Evolutionary conservation across 2,113 vertebrate genomes (phyloP), one percentile per base, ranked within the genome.

Genomic region (Callipepla squamata): DNA sequence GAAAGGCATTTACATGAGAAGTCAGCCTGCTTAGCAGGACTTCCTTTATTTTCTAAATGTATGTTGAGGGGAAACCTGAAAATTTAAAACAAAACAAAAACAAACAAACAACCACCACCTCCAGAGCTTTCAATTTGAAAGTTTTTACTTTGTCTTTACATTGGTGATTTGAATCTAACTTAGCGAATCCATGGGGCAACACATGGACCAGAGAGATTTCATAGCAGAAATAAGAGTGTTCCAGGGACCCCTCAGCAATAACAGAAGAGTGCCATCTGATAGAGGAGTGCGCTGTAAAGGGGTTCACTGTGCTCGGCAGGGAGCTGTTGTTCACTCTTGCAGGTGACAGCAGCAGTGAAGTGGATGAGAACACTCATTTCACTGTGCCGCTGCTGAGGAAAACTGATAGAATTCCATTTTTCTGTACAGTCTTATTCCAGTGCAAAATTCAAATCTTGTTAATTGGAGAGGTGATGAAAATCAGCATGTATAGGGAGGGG

Each of bases 401-500:
- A 86, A 63, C 47, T 47, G 42, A 25, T 55, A 25, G 0, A 16
- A 6, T 79, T 72, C 48, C 1, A 0, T 50, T 79, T 61, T 61
- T 55, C 22, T 14, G 18, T 62, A 23, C 13, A 55, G 20, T 58
- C 44, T 57, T 59, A 80, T 78, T 50, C 18, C 51, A 81, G 36
- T 47, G 68, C 34, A 78, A 47, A 93, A 20, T 5, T 5, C 26
- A 53, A 50, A 32, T 42, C 26, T 7, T 14, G 1, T 42, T 75
- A 36, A 45, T 13, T 48, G 25, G 7, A 42, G 92, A 50, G 26
- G 63, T 76, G 1, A 8, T 55, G 34, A 57, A 28, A 72, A 79
- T 45, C 19, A 21, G 18, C 4, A 5, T 2, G 1, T 36, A 2
- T 22, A n/a, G n/a, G 26, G 18, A 53, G 18, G 7, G n/a, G 11